phyloP scores from a whole-genome alignment of 1,140 invertebrate species.

The Cyclargus thomasi region DNA sequence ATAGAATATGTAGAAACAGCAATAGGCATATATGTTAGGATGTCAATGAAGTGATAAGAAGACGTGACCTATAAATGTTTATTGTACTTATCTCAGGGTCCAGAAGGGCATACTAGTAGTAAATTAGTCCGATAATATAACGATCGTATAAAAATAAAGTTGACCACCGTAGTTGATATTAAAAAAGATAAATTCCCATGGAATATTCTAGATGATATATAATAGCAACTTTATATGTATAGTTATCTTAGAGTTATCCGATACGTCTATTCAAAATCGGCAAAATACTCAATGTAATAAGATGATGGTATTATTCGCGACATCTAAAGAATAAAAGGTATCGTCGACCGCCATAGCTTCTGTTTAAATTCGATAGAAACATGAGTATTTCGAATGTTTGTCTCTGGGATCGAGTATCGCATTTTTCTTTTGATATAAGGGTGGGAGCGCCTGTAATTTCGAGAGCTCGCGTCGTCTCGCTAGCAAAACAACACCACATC shows the following conservation, averaged over 20 bases:
- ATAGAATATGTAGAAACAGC: not conserved
- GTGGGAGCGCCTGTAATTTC: constrained; percentile 32
- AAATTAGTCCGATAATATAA: constrained; percentile 32
- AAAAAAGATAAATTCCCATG: no score
- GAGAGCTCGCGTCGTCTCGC: constrained; percentile 34
- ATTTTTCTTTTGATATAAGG: constrained; percentile 14
- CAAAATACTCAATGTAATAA: not conserved
- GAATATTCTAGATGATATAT: not conserved
- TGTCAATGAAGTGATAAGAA: constrained; percentile 29
- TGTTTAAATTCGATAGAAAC: constrained; percentile 11
- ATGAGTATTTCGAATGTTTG: constrained; percentile 5
- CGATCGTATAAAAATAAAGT: constrained; percentile 27
- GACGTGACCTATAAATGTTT: constrained; percentile 38
- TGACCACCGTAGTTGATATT: constrained; percentile 18
- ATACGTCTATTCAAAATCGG: not conserved
- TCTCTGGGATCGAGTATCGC: constrained; percentile 7
- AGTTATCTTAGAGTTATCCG: no score
- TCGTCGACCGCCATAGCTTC: constrained; percentile 4
- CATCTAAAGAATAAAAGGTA: constrained; percentile 4
- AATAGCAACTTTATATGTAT: not conserved
- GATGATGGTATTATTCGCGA: not conserved
- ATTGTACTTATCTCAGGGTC: constrained; percentile 37
- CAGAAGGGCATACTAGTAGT: constrained; percentile 32
- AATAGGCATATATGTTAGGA: constrained; percentile 22
- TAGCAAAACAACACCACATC: constrained; percentile 45